Base-by-base conservation (phyloP, 2,888 invertebrate species). In the Cremastobaeus sp. region DNA sequence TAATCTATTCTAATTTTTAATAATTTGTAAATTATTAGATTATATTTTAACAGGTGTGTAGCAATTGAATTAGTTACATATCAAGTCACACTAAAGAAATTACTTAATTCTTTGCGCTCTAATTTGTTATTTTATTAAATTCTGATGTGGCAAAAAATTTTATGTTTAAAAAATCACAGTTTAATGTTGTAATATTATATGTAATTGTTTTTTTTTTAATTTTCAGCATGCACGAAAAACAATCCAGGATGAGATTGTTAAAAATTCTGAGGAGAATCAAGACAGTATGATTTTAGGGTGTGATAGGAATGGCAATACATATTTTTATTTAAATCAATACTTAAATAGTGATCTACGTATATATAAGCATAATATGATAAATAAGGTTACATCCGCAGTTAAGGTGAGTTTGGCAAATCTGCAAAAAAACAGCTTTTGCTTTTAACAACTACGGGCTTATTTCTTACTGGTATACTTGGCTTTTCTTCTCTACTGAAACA, bases 321-420 rank as follows among this genome's bases (percentile, higher is more conserved):
- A 90, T 79, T 83, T 90, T 70, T 90, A 90, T 80, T 90, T 91
- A 79, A 90, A 90, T 17, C 89, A 90, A 76, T 90, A 90, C 79
- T 87, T 89, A 74, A 89, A 89, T 1, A 89, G 85, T 20, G 89
- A 90, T 81, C 81, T 91, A 1, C 83, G 90, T 25, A 85, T 91
- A 28, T 91, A 90, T 79, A 86, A 87, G 35, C 89, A 90, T 35
- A 85, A 78, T 50, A 73, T 86, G 20, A 83, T 85, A 65, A 87
- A 87, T 69, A 82, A 81, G 64, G 78, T 86, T 60, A 62, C 85
- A 2, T 84, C 82, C 11, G 78, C 82, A 2, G 82, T 82, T 0
- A 82, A 81, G 82, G 85, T 86, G 78, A 79, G 28, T 52, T 41
- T 4, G n/a, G n/a, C n/a, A n/a, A n/a, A n/a, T n/a, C n/a, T n/a